Conservation (phyloP, 92 coral and sea anemone species). For the Umimayanthus chanpuru region DNA sequence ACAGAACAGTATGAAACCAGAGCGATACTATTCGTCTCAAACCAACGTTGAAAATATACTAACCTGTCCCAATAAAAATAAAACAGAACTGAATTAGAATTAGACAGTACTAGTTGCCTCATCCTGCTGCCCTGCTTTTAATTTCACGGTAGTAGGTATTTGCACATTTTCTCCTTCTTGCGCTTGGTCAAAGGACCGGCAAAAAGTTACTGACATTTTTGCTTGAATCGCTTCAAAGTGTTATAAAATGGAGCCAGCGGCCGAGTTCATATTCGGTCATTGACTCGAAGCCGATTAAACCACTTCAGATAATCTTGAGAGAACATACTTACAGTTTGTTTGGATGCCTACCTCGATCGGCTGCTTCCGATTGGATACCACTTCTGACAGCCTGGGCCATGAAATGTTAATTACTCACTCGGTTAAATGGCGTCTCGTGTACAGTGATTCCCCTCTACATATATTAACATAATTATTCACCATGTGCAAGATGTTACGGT, state of each 20-base stretch:
- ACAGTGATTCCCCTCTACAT: not conserved
- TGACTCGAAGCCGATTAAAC: conserved; percentile 59
- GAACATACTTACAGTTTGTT: not conserved
- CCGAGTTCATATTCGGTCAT: conserved; percentile 68
- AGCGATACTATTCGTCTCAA: too few species aligned
- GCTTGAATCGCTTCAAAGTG: conserved; percentile 48
- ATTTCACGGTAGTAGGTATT: too few species aligned
- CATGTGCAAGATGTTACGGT: not conserved
- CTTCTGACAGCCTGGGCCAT: not conserved
- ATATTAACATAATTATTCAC: too few species aligned
- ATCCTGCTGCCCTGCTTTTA: too few species aligned
- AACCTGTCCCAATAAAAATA: too few species aligned
- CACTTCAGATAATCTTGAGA: not conserved
- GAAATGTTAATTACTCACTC: not conserved
- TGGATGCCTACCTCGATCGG: not conserved
- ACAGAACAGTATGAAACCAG: too few species aligned
- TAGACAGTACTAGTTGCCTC: too few species aligned
- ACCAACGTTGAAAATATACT: too few species aligned
- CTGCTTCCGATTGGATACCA: not conserved
- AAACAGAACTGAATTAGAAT: too few species aligned
- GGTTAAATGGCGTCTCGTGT: not conserved
- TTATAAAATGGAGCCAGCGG: conserved; percentile 61
- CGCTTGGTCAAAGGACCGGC: conserved; percentile 46
- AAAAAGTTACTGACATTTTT: conserved; percentile 60
- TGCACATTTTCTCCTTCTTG: too few species aligned